Conservation (phyloP, 1,140 invertebrate species). For the Vanessa atalanta region DNA sequence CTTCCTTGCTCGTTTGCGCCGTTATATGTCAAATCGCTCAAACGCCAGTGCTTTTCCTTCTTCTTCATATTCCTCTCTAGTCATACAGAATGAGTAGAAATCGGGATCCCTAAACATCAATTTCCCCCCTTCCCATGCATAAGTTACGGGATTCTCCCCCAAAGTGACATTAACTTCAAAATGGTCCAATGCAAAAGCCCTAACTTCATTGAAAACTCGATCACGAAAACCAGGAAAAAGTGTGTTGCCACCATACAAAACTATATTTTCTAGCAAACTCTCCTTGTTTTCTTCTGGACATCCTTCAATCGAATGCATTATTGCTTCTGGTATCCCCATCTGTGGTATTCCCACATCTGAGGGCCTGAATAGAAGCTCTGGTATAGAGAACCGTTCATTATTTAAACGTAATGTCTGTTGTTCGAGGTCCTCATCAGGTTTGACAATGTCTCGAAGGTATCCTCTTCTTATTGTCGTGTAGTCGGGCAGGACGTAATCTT, state of each 20-base stretch:
- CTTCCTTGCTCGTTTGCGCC: conserved; percentile 66
- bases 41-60: conserved; percentile 86
- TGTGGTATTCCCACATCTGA: conserved; percentile 96
- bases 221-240: conserved; percentile 92
- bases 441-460: conserved; percentile 84
- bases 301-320: conserved; percentile 87
- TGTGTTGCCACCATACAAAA: conserved; percentile 95
- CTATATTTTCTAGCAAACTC: conserved; percentile 93
- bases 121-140: conserved; percentile 94
- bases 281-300: conserved; percentile 90
- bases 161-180: conserved; percentile 84
- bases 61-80: conserved; percentile 94
- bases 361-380: conserved; percentile 97
- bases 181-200: conserved; percentile 88
- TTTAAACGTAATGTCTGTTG: conserved; percentile 92
- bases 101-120: conserved; percentile 87
- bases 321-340: conserved; percentile 96
- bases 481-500: conserved; percentile 98
- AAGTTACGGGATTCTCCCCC: conserved; percentile 89
- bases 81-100: conserved; percentile 87
- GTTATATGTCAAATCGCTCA: conserved; percentile 86
- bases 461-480: conserved; percentile 93
- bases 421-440: conserved; percentile 83
- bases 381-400: conserved; percentile 95
- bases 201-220: conserved; percentile 89